Evolutionary conservation across 2,888 invertebrate genomes (phyloP).

Genomic region (Ophion slaviceki): DNA sequence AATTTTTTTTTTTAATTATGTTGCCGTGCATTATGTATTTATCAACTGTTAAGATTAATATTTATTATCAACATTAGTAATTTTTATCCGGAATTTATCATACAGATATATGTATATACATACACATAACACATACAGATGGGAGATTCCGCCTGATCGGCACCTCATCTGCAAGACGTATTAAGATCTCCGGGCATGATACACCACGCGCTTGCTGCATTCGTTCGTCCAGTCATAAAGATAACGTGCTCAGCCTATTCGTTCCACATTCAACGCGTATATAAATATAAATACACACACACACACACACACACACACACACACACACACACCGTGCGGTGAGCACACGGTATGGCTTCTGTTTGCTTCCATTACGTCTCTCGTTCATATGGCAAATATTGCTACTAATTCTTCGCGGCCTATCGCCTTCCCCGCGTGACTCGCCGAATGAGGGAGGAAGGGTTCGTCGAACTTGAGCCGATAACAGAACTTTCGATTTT

Average conservation of each 20-base stretch:
- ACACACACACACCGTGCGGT: conserved; percentile 22
- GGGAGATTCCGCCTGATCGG: conserved; percentile 39
- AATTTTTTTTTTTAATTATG: too few species aligned
- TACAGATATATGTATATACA: not conserved
- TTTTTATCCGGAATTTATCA: too few species aligned
- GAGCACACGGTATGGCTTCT: conserved; percentile 50
- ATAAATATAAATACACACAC: conserved; percentile 5
- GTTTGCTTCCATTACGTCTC: conserved; percentile 52
- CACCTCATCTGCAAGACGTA: conserved; percentile 69
- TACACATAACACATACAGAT: not conserved
- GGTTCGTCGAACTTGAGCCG: conserved; percentile 24
- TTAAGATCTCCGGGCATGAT: conserved; percentile 76
- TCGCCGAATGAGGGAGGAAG: conserved; percentile 22
- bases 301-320: conserved; percentile 27
- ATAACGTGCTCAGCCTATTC: conserved; percentile 71
- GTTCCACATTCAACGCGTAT: conserved; percentile 68
- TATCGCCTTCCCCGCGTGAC: conserved; percentile 11
- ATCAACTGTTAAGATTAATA: too few species aligned
- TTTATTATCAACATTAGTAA: too few species aligned
- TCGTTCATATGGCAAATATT: conserved; percentile 41
- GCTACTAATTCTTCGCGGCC: conserved; percentile 38
- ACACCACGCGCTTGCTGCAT: conserved; percentile 68
- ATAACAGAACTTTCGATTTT: not conserved
- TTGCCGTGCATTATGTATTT: too few species aligned
- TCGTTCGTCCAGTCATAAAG: conserved; percentile 72